These are phyloP conservation scores for Teleogryllus occipitalis DNA, from an alignment of 1,140 invertebrate genomes.

Conservation along the genomic window DNA sequence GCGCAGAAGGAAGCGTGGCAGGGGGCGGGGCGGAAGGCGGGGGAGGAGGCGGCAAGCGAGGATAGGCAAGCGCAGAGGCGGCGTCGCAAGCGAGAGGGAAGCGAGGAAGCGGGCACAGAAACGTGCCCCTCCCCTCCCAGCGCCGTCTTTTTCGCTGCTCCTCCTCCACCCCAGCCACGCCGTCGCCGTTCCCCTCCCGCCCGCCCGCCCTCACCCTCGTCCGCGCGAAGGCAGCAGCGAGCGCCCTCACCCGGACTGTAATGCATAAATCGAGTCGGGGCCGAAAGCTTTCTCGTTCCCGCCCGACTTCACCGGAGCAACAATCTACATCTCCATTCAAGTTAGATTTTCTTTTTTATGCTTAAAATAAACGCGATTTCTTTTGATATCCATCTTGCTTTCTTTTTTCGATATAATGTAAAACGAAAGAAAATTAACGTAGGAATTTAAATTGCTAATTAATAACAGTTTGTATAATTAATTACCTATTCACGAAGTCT, in stretches of 20 bases:
- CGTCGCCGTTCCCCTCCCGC: too few species aligned
- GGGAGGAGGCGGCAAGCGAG: too few species aligned
- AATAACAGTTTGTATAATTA: constrained; percentile 14
- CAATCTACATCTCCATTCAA: background rate
- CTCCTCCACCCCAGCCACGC: too few species aligned
- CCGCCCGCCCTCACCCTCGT: too few species aligned
- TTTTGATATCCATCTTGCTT: background rate
- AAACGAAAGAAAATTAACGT: constrained; percentile 7
- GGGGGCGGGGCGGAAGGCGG: too few species aligned
- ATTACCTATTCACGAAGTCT: constrained; percentile 7
- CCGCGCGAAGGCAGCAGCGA: too few species aligned
- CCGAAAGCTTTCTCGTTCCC: background rate
- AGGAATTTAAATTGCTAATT: constrained; percentile 14
- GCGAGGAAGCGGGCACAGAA: too few species aligned
- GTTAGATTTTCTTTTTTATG: background rate
- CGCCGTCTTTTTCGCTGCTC: too few species aligned
- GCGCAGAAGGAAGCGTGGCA: too few species aligned
- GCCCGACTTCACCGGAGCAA: background rate
- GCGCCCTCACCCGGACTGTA: background rate
- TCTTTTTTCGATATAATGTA: background rate
- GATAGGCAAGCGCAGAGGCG: too few species aligned
- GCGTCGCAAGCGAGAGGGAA: too few species aligned
- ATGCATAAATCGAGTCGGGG: background rate
- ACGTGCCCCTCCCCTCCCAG: too few species aligned
- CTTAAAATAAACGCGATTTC: background rate